phyloP scores from a whole-genome alignment of 1,140 invertebrate species.

The Nebria ingens region DNA sequence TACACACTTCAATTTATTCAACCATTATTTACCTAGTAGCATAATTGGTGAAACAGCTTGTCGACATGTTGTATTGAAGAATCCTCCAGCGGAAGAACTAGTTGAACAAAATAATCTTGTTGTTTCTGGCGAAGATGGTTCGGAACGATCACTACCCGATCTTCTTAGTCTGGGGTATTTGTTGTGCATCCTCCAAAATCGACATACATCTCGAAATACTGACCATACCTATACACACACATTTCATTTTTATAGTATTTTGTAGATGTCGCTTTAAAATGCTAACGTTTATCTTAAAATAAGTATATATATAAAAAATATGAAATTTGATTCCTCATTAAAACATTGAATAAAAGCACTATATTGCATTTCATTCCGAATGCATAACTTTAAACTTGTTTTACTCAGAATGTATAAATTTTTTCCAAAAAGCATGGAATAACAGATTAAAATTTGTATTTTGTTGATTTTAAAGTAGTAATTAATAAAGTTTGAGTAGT shows the following conservation, averaged over 20 bases:
- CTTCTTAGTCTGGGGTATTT: conserved; percentile 50
- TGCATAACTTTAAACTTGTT: too few species aligned
- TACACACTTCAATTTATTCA: too few species aligned
- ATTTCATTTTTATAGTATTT: conserved; percentile 14
- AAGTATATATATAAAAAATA: neutral
- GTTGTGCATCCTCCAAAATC: conserved; percentile 54
- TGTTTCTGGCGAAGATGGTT: conserved; percentile 28
- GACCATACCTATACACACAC: conserved; percentile 44
- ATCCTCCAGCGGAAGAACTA: conserved; percentile 23
- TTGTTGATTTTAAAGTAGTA: too few species aligned
- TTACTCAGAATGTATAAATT: too few species aligned
- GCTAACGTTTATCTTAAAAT: neutral
- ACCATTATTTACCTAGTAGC: conserved; percentile 19
- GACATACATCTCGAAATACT: conserved; percentile 54
- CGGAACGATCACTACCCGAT: conserved; percentile 40
- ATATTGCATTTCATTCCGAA: too few species aligned
- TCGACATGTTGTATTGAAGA: conserved; percentile 15
- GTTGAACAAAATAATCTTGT: conserved; percentile 23
- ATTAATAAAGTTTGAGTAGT: too few species aligned
- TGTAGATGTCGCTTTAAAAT: neutral
- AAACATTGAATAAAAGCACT: too few species aligned
- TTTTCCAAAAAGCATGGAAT: too few species aligned
- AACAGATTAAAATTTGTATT: too few species aligned
- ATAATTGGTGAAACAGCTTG: conserved; percentile 16
- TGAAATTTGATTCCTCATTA: too few species aligned